Percentiles rank a stretch among this genome's conserved stretches.
Conservation (phyloP, 2,888 invertebrate species). For the Sussaba pulchella region DNA sequence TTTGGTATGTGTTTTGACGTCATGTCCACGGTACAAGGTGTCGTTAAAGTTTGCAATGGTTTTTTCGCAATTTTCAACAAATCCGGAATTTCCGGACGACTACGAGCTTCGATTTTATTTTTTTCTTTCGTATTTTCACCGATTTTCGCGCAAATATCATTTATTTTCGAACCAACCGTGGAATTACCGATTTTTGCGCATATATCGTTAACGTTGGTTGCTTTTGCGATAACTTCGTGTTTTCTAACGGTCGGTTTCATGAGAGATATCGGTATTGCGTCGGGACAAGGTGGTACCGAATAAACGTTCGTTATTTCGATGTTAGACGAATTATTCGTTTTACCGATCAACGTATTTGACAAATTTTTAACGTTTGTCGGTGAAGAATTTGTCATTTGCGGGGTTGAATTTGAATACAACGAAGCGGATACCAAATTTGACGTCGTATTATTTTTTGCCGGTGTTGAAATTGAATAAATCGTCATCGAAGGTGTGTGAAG, state of each 20-base stretch:
- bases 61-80: slow-evolving; percentile 81
- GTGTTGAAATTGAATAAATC: slow-evolving; percentile 76
- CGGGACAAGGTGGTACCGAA: slow-evolving; percentile 81
- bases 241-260: slow-evolving; percentile 80
- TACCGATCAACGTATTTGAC: slow-evolving; percentile 21
- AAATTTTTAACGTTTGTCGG: slow-evolving; percentile 12
- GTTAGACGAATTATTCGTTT: slow-evolving; percentile 48
- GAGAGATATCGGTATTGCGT: slow-evolving; percentile 81
- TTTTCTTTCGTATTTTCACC: slow-evolving; percentile 82
- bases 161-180: slow-evolving; percentile 80
- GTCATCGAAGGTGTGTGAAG: slow-evolving; percentile 78
- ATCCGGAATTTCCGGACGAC: slow-evolving; percentile 81
- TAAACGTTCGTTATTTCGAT: slow-evolving; percentile 73
- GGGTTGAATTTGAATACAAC: slow-evolving; percentile 41
- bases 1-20: slow-evolving; percentile 76
- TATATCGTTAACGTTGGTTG: slow-evolving; percentile 80
- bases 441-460: slow-evolving; percentile 53
- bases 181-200: slow-evolving; percentile 79
- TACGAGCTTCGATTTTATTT: slow-evolving; percentile 77
- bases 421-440: slow-evolving; percentile 31
- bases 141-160: slow-evolving; percentile 82
- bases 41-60: slow-evolving; percentile 62
- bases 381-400: slow-evolving; percentile 48
- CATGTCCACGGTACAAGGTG: slow-evolving; percentile 31
- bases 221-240: slow-evolving; percentile 78